These are phyloP conservation scores for Magallana nippona DNA, from an alignment of 2,888 invertebrate genomes.

Conservation along the genomic window DNA sequence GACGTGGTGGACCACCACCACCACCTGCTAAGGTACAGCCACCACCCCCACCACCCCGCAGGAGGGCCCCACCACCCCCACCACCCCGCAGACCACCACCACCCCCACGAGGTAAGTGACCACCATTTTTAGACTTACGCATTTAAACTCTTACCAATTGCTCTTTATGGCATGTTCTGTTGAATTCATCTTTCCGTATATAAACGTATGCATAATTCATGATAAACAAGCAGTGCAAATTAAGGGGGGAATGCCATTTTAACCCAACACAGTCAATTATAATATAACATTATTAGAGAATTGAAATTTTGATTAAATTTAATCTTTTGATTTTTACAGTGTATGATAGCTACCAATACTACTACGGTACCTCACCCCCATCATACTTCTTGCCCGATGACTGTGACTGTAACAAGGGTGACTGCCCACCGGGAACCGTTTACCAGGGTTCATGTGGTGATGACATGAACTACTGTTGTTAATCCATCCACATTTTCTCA, in stretches of 20 bases:
- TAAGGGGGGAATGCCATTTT: too few species aligned
- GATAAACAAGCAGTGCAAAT: too few species aligned
- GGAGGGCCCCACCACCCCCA: not conserved
- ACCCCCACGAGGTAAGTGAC: not conserved
- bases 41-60: not conserved
- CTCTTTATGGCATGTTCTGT: too few species aligned
- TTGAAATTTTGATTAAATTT: not conserved
- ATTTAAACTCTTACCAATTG: too few species aligned
- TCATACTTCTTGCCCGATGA: not conserved
- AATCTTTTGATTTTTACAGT: not conserved
- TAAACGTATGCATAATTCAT: too few species aligned
- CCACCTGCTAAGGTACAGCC: not conserved
- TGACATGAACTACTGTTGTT: slow-evolving; percentile 14
- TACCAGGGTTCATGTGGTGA: slow-evolving; percentile 11
- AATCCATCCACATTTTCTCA: slow-evolving; percentile 1
- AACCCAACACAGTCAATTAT: not conserved
- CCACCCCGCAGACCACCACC: slow-evolving; percentile 10
- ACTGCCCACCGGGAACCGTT: not conserved
- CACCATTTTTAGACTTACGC: too few species aligned
- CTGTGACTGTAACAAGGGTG: not conserved
- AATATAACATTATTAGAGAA: not conserved
- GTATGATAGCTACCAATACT: not conserved
- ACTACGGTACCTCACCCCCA: not conserved
- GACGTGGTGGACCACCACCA: not conserved
- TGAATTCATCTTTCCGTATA: too few species aligned